Base-by-base conservation (phyloP, 2,888 invertebrate genomes). In the Dicyrtoma fusca region DNA sequence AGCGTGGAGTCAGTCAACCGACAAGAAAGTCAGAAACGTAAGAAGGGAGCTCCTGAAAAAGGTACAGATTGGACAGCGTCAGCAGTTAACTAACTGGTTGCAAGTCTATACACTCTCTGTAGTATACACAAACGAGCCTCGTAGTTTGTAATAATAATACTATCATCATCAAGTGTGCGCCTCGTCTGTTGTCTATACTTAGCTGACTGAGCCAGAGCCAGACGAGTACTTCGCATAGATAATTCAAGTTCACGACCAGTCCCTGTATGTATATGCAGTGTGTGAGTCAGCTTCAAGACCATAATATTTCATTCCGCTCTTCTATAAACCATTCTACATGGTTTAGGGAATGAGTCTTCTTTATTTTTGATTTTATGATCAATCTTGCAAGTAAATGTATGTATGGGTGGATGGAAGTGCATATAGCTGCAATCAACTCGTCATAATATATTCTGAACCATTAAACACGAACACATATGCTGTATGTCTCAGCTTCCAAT, bases 1-100 rank as follows among this genome's bases (percentile, higher is more conserved):
- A 53, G 21, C 53, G 21, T 63, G 17, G 49, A 64, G 34, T 64
- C 64, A 57, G 59, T 45, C 59, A 69, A 55, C 42, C 34, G 44
- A 57, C 34, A 68, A 55, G 55, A 25, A n/a, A 19, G 25, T 19
- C 5, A 53, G 17, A 23, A 34, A 66, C 34, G 51, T 19, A 47
- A 21, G 44, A 63, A 47, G 66, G 51, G 47, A 47, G 25, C 26
- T n/a, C 34, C 8, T 51, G 42, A 44, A 45, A 21, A 63, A 19
- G 34, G 17, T 61, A 34, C 14, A 47, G 34, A 21, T 64, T 64
- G 26, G 51, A 64, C 47, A 63, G 64, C 49, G 51, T 61, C 59
- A 61, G 61, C 17, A 42, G 64, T 49, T 64, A 51, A 64, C 45
- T 64, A 64, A 51, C 64, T 64, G 25, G 64, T 64, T 51, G 25